Conservation (phyloP, 2,113 vertebrate genomes). For the Chelonoidis abingdonii region DNA sequence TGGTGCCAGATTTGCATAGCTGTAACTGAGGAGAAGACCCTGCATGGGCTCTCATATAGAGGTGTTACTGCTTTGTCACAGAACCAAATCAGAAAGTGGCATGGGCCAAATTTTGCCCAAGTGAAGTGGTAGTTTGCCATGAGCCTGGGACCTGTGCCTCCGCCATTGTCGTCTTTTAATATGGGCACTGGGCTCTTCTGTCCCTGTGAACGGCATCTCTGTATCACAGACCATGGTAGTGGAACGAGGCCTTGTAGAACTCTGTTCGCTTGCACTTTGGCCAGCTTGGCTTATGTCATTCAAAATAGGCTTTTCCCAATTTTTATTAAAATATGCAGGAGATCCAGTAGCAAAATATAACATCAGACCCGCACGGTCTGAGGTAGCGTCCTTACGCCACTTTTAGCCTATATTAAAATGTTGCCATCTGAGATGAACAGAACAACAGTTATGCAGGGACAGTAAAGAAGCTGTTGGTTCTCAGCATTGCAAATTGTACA, state of each 20-base stretch:
- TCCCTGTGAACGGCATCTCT: background rate
- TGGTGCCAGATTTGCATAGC: background rate
- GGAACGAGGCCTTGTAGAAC: background rate
- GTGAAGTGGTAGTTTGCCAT: background rate
- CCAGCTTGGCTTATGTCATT: background rate
- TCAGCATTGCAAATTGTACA: background rate
- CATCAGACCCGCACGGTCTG: background rate
- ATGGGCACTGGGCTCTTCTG: rapidly evolving
- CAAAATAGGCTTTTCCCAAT: background rate
- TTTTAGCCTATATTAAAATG: background rate
- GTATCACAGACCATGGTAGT: background rate
- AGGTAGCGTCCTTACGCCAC: rapidly evolving
- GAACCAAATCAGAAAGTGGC: background rate
- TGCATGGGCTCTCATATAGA: background rate
- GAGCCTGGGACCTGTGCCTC: background rate
- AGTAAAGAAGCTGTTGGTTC: background rate
- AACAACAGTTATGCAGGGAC: background rate
- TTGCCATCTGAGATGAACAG: background rate
- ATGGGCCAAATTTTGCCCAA: background rate
- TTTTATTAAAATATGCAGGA: background rate
- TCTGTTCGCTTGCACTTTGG: background rate
- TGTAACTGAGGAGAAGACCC: background rate
- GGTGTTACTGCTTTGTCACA: background rate
- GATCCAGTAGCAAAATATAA: background rate
- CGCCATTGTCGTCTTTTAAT: background rate